Base-by-base conservation (phyloP, 2,113 vertebrate genomes). In the Cynocephalus volans region DNA sequence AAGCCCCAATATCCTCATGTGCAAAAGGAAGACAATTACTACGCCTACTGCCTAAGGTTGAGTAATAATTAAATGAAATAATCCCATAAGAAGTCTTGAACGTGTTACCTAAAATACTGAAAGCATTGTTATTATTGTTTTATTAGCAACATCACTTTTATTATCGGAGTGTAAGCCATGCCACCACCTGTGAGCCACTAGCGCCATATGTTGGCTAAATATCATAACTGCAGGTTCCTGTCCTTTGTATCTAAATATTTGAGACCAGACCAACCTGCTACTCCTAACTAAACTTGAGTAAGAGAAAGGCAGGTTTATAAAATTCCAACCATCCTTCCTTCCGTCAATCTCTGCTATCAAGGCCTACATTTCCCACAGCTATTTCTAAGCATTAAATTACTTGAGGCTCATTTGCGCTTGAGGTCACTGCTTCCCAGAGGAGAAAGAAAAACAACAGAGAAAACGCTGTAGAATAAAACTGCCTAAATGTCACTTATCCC, bases 371-470 rank as follows among this genome's bases (percentile, higher is more conserved):
- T 52, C 24, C 23, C 31, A 18, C 54, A 41, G 0, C 50, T 79
- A 60, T 62, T 81, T 67, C 80, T 94, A 90, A 73, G 54, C 54
- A 83, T 56, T 84, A 54, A 95, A 85, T 83, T 33, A 54, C 26
- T 18, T 84, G 60, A 56, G 1, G 31, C 17, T 88, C 28, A 18
- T 67, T 92, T 48, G 77, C 7, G 2, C 28, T 79, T 41, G 24
- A 90, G 62, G 58, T 79, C 73, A 54, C 5, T 56, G 17, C 54
- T 77, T 69, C 4, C 14, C 36, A 50, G 41, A 36, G 18, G 28
- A 92, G 33, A 86, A 31, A 56, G 28, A 87, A 80, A 67, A 17
- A 15, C 75, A 82, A 69, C n/a, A 72, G 19, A 72, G 86, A 95
- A 60, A 67, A 64, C 10, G 26, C 3, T 73, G n/a, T 26, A 15